These are phyloP conservation scores for Agrochola lychnidis DNA, from an alignment of 2,888 invertebrate genomes.

Conservation along the genomic window DNA sequence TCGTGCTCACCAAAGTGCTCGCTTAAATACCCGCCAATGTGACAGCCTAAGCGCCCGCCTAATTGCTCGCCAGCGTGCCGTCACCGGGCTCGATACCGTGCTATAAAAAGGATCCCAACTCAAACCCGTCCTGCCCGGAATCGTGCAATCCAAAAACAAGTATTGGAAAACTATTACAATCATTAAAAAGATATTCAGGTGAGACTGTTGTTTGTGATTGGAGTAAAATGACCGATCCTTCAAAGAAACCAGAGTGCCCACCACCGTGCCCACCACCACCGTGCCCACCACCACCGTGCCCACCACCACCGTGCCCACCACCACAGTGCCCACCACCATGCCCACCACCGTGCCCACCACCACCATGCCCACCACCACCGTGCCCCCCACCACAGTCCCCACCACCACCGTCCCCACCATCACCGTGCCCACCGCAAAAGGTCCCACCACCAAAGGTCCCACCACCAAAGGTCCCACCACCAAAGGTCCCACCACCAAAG, in stretches of 20 bases:
- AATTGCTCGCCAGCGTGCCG: not conserved
- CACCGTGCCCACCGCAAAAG: no score
- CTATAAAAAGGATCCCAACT: constrained; percentile 13
- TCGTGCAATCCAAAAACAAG: constrained; percentile 12
- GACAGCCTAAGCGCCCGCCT: not conserved
- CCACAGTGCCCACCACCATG: not conserved
- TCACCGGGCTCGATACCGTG: constrained; percentile 2
- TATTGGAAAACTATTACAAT: not conserved
- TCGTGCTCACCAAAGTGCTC: not conserved
- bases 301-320: not conserved
- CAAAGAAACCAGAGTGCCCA: not conserved
- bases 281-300: not conserved
- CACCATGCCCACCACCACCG: no score
- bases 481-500: no score
- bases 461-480: no score
- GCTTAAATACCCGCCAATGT: not conserved
- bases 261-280: not conserved
- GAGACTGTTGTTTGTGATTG: constrained; percentile 11
- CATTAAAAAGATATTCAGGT: constrained; percentile 10
- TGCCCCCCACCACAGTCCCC: not conserved
- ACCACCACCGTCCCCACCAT: no score
- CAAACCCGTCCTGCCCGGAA: not conserved
- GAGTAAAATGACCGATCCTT: not conserved
- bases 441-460: no score
- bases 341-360: not conserved